Base-by-base conservation (phyloP, 2,797 vertebrate genomes). In the Sebastes diaconus region DNA sequence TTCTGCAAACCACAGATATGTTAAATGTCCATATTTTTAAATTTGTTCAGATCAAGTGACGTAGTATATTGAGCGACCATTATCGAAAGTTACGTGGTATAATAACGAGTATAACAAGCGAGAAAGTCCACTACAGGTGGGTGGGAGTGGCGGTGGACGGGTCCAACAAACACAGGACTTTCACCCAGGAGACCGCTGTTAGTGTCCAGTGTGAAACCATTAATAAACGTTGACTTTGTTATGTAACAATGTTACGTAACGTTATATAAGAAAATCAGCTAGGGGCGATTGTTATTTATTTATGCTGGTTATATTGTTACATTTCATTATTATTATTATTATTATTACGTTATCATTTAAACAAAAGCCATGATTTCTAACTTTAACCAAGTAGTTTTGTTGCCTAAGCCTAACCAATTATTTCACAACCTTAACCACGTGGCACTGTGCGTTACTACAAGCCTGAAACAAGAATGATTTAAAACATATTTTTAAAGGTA, bases 1-100 rank as follows among this genome's bases (percentile, higher is more conserved):
- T 20, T 50, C 46, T 50, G 18, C 46, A 50, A 50, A 50, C 46
- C 18, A 20, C 18, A 18, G 16, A 50, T 50, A 20, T 18, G 46
- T 4, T 50, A 0, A 50, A 50, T 50, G 46, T 20, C 18, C 14
- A 16, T 0, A 0, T 0, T 50, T 50, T 50, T 50, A 20, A 18
- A 50, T 50, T 50, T 50, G 18, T 18, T 50, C 46, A 50, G 46
- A 50, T 0, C 46, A 50, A 59, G 27, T 29, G 14, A 8, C 7
- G 25, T 9, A 29, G 16, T 18, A 29, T 29, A 18, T 29, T 6
- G 14, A 9, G 14, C 16, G 16, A 29, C 16, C 27, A 25, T 18
- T 59, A 30, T 9, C 18, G 8, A 59, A 59, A 59, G 58, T 18
- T 29, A 16, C 25, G 57, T 29, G 24, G 0, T 59, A 20, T 59